Base-by-base conservation (phyloP, 2,797 vertebrate genomes). In the Carcharodon carcharias region DNA sequence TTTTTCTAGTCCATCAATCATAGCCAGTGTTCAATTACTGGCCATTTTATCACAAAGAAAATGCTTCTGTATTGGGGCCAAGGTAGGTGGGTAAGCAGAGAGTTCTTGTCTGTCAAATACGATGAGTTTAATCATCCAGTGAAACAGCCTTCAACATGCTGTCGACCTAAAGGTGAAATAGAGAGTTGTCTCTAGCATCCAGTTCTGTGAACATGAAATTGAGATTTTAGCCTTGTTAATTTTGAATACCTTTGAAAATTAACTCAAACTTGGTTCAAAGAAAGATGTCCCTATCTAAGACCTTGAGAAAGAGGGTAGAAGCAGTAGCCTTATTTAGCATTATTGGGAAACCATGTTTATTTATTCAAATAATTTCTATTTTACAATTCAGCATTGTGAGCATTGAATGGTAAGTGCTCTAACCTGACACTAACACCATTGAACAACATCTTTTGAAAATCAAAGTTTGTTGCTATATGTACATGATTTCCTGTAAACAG, bases 21-120 rank as follows among this genome's bases (percentile, higher is more conserved):
- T 54, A 95, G 40, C 63, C 92, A 56, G 69, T 73, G 40, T 95
- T 95, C 67, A 95, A 73, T 95, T 95, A 95, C 94, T 71, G 50
- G 50, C 69, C 94, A 95, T 73, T 71, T 95, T 54, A 73, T 73
- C 94, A 95, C 94, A 73, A 54, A 50, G 67, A 69, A 69, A 95
- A 61, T 91, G 28, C 31, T 91, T 61, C 93, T 26, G 63, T 26
- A 45, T 67, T 40, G 7, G 93, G 67, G 94, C 11, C 12, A 67
- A 71, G 67, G 67, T 54, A 35, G 87, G 80, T 85, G 80, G 80
- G 18, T 45, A 40, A 85, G 40, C 45, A 80, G 40, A 85, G 40
- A 45, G 80, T 45, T 85, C 88, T 12, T 95, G 92, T 67, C n/a
- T 95, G 92, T 45, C 63, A 95, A 69, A 50, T 45, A 85, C 7